Evolutionary conservation across 2,888 invertebrate species (phyloP).

Genomic region (Euzophera pinguis): DNA sequence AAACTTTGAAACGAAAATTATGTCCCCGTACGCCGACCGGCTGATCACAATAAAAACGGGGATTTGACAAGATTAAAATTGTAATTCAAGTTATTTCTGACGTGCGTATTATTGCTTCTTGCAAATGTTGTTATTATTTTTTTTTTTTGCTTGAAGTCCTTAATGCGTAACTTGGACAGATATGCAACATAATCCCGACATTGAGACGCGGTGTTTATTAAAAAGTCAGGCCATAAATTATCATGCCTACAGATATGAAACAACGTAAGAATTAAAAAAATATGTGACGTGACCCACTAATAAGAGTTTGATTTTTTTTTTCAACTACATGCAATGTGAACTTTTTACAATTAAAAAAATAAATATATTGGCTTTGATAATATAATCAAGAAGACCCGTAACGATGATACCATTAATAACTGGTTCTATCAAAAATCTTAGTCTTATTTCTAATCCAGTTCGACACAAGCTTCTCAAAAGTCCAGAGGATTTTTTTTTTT

Average conservation of each 20-base stretch:
- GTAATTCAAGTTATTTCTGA: constrained; percentile 76
- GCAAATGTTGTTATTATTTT: constrained; percentile 43
- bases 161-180: constrained; percentile 33
- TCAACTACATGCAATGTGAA: no score
- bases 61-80: constrained; percentile 79
- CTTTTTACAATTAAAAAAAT: no score
- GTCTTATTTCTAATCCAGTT: no score
- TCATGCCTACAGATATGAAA: not conserved
- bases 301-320: no score
- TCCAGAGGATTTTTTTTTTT: no score
- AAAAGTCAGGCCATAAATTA: constrained; percentile 26
- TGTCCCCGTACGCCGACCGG: constrained; percentile 53
- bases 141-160: constrained; percentile 30
- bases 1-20: constrained; percentile 73
- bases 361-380: no score
- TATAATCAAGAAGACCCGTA: no score
- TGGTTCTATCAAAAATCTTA: no score
- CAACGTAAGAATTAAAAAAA: no score
- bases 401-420: no score
- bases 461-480: no score
- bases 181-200: constrained; percentile 46
- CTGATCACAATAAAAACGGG: constrained; percentile 72
- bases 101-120: constrained; percentile 73
- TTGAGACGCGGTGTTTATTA: constrained; percentile 29
- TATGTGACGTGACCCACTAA: no score